Conservation (phyloP, 2,797 vertebrate species). For the Lepus townsendii region DNA sequence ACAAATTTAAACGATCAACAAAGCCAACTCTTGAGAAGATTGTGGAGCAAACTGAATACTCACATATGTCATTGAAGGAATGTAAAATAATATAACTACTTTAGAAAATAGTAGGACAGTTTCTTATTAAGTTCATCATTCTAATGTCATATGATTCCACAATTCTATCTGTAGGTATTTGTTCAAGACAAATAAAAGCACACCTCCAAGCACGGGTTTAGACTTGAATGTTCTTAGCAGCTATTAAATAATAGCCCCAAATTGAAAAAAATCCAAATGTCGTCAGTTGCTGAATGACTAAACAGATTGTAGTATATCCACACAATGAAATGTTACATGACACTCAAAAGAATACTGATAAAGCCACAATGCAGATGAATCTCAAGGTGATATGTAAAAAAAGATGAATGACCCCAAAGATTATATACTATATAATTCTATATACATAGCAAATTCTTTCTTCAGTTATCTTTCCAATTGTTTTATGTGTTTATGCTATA, state of each 20-base stretch:
- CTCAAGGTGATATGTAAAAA: background rate
- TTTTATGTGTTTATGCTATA: background rate
- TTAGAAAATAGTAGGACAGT: background rate
- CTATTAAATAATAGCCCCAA: background rate
- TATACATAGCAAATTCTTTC: background rate
- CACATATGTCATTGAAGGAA: background rate
- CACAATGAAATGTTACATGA: background rate
- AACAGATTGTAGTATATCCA: background rate
- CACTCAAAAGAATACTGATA: background rate
- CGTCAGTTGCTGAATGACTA: background rate
- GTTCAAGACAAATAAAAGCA: background rate
- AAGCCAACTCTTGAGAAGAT: background rate
- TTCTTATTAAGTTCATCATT: background rate
- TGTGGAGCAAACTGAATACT: background rate
- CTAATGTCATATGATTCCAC: background rate
- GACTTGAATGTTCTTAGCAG: background rate
- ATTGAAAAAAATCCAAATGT: background rate
- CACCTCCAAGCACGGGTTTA: background rate
- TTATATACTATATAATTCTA: background rate
- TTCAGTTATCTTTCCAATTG: background rate
- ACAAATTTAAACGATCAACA: background rate
- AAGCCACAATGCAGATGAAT: background rate
- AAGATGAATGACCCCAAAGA: background rate
- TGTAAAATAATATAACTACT: background rate
- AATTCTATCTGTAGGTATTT: background rate